Conservation (phyloP, 2,113 vertebrate species). For the Martes martes region DNA sequence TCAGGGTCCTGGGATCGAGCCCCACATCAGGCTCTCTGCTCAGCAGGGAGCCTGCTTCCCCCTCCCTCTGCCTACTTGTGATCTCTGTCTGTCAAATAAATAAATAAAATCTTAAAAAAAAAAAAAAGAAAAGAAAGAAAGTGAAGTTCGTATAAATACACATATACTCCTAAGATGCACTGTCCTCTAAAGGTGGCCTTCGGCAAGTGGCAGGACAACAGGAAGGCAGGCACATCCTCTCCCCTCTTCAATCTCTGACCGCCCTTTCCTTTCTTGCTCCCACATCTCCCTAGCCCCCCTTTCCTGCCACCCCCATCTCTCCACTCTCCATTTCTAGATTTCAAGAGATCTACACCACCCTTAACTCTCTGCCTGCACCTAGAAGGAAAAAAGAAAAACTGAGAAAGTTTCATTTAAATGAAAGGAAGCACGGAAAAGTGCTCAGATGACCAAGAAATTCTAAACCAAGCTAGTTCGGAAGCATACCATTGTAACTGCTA, state of each 20-base stretch:
- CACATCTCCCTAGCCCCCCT: neutral
- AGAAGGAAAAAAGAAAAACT: neutral
- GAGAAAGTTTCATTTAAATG: neutral
- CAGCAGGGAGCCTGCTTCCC: too few relatives aligned
- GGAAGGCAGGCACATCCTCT: too few relatives aligned
- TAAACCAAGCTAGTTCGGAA: neutral
- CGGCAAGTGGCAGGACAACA: neutral
- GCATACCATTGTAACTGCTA: neutral
- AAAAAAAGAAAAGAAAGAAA: neutral
- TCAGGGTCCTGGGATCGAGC: too few relatives aligned
- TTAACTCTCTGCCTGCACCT: neutral
- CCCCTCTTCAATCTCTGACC: neutral
- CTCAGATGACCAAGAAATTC: neutral
- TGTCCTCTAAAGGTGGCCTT: neutral
- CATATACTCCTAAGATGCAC: rapidly evolving
- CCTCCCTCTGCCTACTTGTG: too few relatives aligned
- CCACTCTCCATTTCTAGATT: neutral
- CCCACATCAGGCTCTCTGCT: too few relatives aligned
- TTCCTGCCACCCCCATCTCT: neutral
- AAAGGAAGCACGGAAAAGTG: neutral
- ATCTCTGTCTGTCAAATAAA: too few relatives aligned
- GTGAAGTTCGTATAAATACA: neutral
- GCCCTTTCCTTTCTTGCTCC: neutral
- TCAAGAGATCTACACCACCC: neutral
- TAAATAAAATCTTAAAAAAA: too few relatives aligned